A percentile compares a stretch with the other conserved stretches of the same genome.
Conservation (phyloP, 2,113 vertebrate species). For the Brevimyrus niger region DNA sequence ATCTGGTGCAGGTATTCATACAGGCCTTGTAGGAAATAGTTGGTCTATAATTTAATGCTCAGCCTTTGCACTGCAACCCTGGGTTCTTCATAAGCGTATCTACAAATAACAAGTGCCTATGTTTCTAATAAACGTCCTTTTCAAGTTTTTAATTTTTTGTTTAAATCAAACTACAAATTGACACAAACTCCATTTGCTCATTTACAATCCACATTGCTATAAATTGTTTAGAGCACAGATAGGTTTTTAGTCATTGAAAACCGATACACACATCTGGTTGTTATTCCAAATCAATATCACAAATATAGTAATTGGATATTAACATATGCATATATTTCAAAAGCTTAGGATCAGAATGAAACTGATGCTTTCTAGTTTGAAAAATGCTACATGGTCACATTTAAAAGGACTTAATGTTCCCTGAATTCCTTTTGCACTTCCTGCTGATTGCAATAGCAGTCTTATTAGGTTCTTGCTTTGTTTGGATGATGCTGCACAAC, state of each 20-base stretch:
- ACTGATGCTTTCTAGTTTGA: not conserved
- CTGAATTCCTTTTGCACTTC: not conserved
- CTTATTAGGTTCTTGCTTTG: not conserved
- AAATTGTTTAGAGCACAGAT: not conserved
- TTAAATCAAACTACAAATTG: not conserved
- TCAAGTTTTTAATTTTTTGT: not conserved
- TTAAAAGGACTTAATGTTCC: not conserved
- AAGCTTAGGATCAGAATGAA: not conserved
- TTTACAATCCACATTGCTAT: not conserved
- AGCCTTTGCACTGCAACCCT: not conserved
- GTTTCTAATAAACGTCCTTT: not conserved
- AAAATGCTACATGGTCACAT: not conserved
- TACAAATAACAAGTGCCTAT: not conserved
- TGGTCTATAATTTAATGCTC: not conserved
- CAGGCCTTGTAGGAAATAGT: not conserved
- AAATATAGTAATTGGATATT: not conserved
- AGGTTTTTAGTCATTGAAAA: not conserved
- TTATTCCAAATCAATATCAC: not conserved
- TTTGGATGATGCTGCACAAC: not conserved
- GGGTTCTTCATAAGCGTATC: not conserved
- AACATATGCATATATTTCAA: not conserved
- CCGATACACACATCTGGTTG: not conserved
- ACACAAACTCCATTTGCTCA: not conserved
- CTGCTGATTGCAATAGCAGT: not conserved
- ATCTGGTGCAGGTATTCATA: not conserved